Conservation (phyloP, 2,113 vertebrate species). For the Corythornis cristatus region DNA sequence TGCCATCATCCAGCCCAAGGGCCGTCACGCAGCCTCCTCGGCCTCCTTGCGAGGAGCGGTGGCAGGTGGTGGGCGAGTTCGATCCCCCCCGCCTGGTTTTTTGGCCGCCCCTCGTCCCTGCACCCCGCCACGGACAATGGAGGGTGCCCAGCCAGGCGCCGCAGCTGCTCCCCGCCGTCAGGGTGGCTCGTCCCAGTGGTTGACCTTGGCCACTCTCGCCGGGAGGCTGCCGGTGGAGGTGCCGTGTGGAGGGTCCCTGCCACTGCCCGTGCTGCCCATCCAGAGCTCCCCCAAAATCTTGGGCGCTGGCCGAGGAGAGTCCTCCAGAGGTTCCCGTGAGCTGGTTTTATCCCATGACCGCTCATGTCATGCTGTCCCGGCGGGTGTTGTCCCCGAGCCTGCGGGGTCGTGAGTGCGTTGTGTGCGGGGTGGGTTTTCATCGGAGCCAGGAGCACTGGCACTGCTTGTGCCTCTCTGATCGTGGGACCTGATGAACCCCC, state of each 20-base stretch:
- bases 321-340: accelerated
- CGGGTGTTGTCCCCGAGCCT: background rate
- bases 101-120: background rate
- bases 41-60: background rate
- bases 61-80: background rate
- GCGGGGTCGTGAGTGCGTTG: accelerated
- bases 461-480: accelerated
- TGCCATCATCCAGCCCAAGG: background rate
- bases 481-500: accelerated
- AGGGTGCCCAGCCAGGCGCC: background rate
- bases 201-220: background rate
- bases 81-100: background rate
- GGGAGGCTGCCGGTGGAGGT: background rate
- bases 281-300: background rate
- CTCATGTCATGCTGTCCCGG: accelerated
- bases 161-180: background rate
- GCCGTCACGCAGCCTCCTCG: too few species aligned
- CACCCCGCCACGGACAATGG: background rate
- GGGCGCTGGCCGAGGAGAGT: background rate
- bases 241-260: accelerated
- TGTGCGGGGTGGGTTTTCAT: background rate
- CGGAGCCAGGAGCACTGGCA: accelerated
- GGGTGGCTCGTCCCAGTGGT: background rate
- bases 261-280: accelerated
- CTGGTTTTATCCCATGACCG: background rate